Conservation (phyloP, 2,888 invertebrate genomes). For the Nephrotoma guestfalica region DNA sequence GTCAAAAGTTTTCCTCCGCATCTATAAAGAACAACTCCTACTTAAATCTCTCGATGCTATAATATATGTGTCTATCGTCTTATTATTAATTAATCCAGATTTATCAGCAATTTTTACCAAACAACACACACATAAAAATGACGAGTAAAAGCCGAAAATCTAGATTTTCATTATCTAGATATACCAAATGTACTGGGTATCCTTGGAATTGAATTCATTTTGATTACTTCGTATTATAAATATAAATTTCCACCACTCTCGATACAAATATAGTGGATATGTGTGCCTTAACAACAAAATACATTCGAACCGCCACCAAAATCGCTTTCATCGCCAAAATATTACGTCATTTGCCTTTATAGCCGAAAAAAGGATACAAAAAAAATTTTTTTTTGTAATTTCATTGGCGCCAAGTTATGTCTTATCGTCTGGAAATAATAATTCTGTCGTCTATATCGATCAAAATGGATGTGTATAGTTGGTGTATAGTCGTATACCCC, state of each 20-base stretch:
- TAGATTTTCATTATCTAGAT: not conserved
- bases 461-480: not conserved
- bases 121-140: not conserved
- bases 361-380: not conserved
- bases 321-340: not conserved
- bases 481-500: not conserved
- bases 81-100: not conserved
- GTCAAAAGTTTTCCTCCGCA: not conserved
- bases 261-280: not conserved
- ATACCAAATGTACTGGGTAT: not conserved
- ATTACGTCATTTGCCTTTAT: not conserved
- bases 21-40: not conserved
- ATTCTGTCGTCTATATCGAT: not conserved
- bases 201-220: not conserved
- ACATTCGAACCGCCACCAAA: not conserved
- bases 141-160: not conserved
- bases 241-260: not conserved
- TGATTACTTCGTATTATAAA: not conserved
- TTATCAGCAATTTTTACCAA: not conserved
- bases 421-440: not conserved
- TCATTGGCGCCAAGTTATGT: not conserved
- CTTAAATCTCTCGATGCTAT: not conserved
- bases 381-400: not conserved
- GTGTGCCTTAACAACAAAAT: not conserved
- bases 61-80: not conserved